Evolutionary conservation across 2,797 vertebrate species (phyloP), one percentile per base, ranked within the genome.

Genomic region (Merluccius polli): DNA sequence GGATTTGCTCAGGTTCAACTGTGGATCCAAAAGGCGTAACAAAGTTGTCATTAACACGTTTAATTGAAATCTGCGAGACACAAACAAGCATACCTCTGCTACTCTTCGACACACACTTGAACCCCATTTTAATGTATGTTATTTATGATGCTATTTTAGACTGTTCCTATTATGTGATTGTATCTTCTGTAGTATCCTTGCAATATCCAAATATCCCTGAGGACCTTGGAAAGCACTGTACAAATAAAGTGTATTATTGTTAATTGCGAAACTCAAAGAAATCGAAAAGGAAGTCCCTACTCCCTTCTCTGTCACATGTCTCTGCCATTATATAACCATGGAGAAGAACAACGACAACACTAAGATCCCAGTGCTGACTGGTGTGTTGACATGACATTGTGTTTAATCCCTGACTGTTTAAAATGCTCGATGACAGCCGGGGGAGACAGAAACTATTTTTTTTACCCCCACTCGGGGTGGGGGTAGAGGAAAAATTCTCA

Each of bases 1-100:
- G 0, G 63, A 36, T 81, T 93, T 94, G 32, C 1, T 0, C 29
- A 92, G 4, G 1, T 89, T 86, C 74, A 92, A 21, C 94, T 95
- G 92, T 75, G 27, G 65, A 59, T 59, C 52, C n/a, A n/a, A 24
- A 59, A 59, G 52, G 52, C 52, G 24, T n/a, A 9, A 13, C 21
- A 8, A n/a, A n/a, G n/a, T n/a, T 59, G n/a, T 59, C 10, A n/a
- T 71, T 69, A 41, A 71, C 24, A 80, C 74, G 76, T 80, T 81
- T 75, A 63, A n/a, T 44, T 70, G 32, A 12, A 15, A 59, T 72
- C 9, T 68, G 29, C 10, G 11, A 16, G 29, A 29, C 29, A 5
- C 65, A 15, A 68, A 18, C 65, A 30, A 11, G 52, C 52, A 24
- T 9, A 4, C 21, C 21, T 29, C n/a, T n/a, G 9, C 68, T 32